Percentiles rank a stretch among this genome's conserved stretches.
phyloP scores from a whole-genome alignment of 1,140 invertebrate genomes.

The Eufriesea mexicana region DNA sequence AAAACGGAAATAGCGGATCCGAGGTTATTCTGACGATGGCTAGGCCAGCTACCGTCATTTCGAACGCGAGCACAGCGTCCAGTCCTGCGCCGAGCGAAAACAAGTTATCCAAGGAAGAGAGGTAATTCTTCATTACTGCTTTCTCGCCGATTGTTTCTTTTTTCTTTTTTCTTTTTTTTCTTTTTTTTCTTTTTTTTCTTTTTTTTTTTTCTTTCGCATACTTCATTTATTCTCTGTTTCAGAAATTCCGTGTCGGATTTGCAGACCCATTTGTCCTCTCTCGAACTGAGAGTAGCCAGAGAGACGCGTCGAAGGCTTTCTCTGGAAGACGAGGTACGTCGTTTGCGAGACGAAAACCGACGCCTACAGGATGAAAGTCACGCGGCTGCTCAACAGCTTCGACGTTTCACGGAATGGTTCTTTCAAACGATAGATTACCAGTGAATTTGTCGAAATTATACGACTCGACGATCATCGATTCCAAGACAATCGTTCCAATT shows the following conservation, averaged over 20 bases:
- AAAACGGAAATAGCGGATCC: conserved; percentile 78
- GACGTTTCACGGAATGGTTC: conserved; percentile 96
- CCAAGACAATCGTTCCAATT: neutral
- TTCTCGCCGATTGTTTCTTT: too few species aligned
- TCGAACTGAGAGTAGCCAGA: conserved; percentile 85
- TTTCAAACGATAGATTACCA: conserved; percentile 93
- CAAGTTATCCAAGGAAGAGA: conserved; percentile 84
- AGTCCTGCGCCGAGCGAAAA: conserved; percentile 84
- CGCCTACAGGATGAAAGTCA: conserved; percentile 94
- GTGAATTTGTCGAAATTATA: conserved; percentile 67
- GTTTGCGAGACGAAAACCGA: conserved; percentile 92
- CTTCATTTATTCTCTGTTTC: conserved; percentile 1
- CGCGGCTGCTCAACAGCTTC: conserved; percentile 92
- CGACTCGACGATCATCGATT: neutral
- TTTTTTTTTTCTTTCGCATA: fast-evolving
- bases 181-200: too few species aligned
- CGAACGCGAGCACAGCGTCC: conserved; percentile 85
- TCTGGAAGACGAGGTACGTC: conserved; percentile 88
- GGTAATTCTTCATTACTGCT: too few species aligned
- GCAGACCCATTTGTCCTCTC: conserved; percentile 85
- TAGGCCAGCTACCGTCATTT: conserved; percentile 88
- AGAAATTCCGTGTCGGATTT: conserved; percentile 83
- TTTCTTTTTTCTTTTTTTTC: neutral
- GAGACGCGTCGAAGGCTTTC: conserved; percentile 85
- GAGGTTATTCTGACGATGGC: conserved; percentile 89